Conservation (phyloP, 2,797 vertebrate genomes). For the Leptodactylus fallax region DNA sequence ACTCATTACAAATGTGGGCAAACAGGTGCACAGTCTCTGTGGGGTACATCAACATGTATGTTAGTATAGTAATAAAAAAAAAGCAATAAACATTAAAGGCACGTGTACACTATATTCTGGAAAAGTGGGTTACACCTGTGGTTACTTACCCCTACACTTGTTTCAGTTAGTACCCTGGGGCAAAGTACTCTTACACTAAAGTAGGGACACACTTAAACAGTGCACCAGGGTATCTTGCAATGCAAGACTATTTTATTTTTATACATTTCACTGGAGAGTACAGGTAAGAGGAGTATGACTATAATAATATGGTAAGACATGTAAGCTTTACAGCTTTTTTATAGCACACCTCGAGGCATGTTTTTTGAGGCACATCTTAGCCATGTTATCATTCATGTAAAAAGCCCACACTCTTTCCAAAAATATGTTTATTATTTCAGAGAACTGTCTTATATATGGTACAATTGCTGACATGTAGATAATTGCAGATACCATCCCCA, state of each 20-base stretch:
- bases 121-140: not conserved
- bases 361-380: not conserved
- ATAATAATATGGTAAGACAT: not conserved
- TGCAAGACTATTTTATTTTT: not conserved
- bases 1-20: too few species aligned
- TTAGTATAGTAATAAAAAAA: too few species aligned
- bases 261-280: not conserved
- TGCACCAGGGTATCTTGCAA: too few species aligned
- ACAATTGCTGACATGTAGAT: constrained; percentile 7
- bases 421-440: not conserved
- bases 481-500: constrained; percentile 26
- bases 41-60: too few species aligned
- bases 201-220: too few species aligned
- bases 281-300: not conserved
- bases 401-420: not conserved
- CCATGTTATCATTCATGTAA: constrained; percentile 10
- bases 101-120: not conserved
- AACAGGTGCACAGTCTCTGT: too few species aligned
- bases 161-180: not conserved
- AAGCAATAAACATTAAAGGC: too few species aligned
- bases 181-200: too few species aligned
- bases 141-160: not conserved
- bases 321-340: not conserved
- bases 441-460: not conserved
- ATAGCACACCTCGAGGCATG: not conserved